Percentiles rank a stretch among this genome's conserved stretches.
These are phyloP conservation scores for Tetramorium parvispinum DNA, from an alignment of 1,140 invertebrate species.

Conservation along the genomic window DNA sequence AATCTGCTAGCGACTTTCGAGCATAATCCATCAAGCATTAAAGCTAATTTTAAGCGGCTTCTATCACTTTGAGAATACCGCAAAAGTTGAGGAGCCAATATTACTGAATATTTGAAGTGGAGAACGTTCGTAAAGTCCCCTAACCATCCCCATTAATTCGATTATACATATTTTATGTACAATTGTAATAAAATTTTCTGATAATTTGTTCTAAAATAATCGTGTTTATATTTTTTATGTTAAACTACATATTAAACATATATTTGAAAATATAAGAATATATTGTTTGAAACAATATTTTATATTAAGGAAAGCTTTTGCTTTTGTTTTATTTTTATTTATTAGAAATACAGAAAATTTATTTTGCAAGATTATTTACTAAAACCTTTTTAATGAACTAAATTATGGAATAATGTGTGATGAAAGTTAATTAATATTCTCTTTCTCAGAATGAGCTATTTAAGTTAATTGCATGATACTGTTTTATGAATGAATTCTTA, in stretches of 20 bases:
- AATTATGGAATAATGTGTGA: neutral
- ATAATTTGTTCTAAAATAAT: neutral
- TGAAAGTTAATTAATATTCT: neutral
- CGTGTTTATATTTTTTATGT: neutral
- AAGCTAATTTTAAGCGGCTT: constrained; percentile 63
- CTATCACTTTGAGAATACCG: constrained; percentile 33
- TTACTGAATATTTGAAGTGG: constrained; percentile 57
- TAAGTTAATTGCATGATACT: constrained; percentile 1
- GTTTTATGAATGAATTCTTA: constrained; percentile 11
- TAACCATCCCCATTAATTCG: neutral
- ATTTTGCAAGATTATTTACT: neutral
- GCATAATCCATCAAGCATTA: constrained; percentile 38
- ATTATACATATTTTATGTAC: constrained; percentile 18
- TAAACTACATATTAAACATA: neutral
- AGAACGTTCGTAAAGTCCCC: neutral
- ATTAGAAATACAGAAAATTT: neutral
- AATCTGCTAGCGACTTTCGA: constrained; percentile 49
- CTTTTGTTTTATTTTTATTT: neutral
- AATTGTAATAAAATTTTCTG: neutral
- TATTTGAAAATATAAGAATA: neutral
- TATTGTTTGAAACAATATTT: neutral
- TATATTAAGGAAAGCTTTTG: neutral
- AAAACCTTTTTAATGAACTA: neutral
- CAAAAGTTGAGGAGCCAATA: constrained; percentile 16
- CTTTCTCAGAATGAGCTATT: neutral